Percentiles rank a stretch among this genome's conserved stretches.
These are phyloP conservation scores for Pocillopora meandrina DNA, from an alignment of 92 coral and sea anemone genomes.

Conservation along the genomic window DNA sequence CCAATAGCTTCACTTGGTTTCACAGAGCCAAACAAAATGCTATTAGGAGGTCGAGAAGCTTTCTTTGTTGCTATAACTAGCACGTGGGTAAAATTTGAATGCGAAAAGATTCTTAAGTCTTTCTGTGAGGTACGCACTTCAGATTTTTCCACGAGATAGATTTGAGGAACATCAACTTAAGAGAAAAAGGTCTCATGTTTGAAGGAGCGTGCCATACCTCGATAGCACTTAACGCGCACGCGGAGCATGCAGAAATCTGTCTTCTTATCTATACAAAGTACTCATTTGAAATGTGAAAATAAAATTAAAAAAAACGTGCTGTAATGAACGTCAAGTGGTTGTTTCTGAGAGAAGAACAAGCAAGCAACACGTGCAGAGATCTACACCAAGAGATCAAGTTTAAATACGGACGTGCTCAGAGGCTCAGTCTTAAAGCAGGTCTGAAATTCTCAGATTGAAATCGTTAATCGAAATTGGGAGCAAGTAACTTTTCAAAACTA, in stretches of 20 bases:
- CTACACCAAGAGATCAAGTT: not conserved
- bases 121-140: constrained; percentile 1
- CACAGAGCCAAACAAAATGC: constrained; percentile 12
- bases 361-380: constrained; percentile 29
- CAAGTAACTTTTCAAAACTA: not conserved
- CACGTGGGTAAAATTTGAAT: constrained; percentile 37
- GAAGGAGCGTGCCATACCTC: not conserved
- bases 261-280: not conserved
- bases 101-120: constrained; percentile 10
- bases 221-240: not conserved
- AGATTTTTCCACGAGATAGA: constrained; percentile 7
- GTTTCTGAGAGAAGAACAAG: constrained; percentile 10
- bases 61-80: constrained; percentile 39
- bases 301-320: constrained; percentile 36
- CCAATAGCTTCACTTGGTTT: not conserved
- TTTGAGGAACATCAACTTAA: not conserved
- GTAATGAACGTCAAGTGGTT: constrained; percentile 4
- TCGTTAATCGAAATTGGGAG: not conserved
- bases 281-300: constrained; percentile 9
- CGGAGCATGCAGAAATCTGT: not conserved
- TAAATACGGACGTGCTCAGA: constrained; percentile 5
- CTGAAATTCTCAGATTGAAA: not conserved
- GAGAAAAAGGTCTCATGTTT: not conserved
- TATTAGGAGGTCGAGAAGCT: constrained; percentile 19
- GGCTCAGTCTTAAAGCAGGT: not conserved